Evolutionary conservation across 2,797 vertebrate genomes (phyloP), one percentile per base, ranked within the genome.

Genomic region (Pangasius larnaudii): DNA sequence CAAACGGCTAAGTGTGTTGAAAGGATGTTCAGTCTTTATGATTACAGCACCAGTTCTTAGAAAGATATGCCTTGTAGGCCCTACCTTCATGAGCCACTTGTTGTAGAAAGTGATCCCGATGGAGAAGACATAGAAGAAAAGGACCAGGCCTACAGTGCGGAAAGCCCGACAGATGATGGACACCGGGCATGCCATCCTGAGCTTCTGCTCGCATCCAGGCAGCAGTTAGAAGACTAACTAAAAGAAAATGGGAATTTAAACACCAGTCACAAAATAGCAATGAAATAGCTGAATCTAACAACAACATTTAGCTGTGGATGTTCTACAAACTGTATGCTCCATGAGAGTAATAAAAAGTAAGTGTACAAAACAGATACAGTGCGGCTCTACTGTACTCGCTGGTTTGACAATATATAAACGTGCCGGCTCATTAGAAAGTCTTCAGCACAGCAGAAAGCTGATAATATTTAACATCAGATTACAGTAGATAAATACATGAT

Each of bases 41-140:
- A 69, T 53, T 53, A 27, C 83, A 85, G 30, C 61, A 30, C 33
- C 22, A 61, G 56, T 14, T 39, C 22, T 59, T 14, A n/a, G 58
- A 42, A 18, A 24, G 63, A 11, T 79, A 2, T 49, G 24, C 8
- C 85, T 88, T 92, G 97, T 79, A 9, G n/a, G 7, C 11, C 86
- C 88, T 92, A 97, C 97, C 96, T 97, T 97, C 91, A 98, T 97
- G 11, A 99, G 96, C 98, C 98, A 98, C 93, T 99, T 98, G 96
- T 98, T 99, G 93, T 99, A 99, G 96, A 98, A 98, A 42, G 98
- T 98, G 95, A 98, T 98, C 86, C 98, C 97, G 30, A 98, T 98
- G 42, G 98, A 99, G 95, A 98, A 98, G 90, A 94, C 92, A 91
- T 98, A 98, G 90, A 98, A 98, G 33, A 97, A 95, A 5, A 98